Conservation (phyloP, 2,113 vertebrate species). For the Pelusios castaneus region DNA sequence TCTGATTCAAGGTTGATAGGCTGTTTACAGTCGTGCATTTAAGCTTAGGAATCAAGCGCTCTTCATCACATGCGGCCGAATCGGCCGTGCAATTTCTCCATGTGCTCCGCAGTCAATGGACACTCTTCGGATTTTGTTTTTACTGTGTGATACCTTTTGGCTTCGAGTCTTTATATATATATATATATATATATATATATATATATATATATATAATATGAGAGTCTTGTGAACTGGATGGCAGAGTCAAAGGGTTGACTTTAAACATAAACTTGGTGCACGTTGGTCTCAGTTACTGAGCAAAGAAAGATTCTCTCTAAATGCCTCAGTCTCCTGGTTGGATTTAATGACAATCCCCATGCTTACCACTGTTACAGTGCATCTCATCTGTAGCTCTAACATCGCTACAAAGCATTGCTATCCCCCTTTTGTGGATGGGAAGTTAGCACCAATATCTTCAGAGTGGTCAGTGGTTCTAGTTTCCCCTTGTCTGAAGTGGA, state of each 20-base stretch:
- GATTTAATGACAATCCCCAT: neutral
- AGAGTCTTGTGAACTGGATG: neutral
- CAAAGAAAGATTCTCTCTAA: neutral
- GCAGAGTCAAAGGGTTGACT: neutral
- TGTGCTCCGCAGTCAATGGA: neutral
- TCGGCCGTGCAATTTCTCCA: neutral
- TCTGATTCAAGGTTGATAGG: neutral
- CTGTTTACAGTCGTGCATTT: neutral
- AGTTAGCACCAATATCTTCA: neutral
- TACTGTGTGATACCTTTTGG: neutral
- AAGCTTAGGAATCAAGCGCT: neutral
- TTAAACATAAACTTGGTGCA: neutral
- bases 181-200: no score
- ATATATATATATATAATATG: no score
- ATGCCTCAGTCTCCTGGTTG: neutral
- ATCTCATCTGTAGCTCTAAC: neutral
- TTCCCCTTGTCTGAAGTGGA: neutral
- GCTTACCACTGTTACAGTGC: neutral
- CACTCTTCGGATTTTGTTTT: neutral
- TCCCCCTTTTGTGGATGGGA: neutral
- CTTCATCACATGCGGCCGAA: neutral
- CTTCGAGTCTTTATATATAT: neutral
- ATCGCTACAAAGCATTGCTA: neutral
- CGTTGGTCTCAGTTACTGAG: neutral
- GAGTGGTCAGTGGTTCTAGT: neutral